phyloP scores from a whole-genome alignment of 2,888 invertebrate genomes.

The Temnothorax unifasciatus region DNA sequence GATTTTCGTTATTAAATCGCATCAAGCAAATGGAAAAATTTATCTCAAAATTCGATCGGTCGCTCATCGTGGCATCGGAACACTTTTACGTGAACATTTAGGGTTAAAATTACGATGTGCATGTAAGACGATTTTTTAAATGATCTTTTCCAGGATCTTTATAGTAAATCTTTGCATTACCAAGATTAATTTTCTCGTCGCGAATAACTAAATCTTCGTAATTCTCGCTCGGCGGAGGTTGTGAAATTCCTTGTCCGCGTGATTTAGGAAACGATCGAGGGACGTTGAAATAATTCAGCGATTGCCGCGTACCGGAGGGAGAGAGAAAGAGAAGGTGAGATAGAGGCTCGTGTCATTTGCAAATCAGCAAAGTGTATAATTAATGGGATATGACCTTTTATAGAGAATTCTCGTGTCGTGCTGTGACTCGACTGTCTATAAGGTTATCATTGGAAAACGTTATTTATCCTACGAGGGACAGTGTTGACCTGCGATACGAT shows the following conservation, averaged over 20 bases:
- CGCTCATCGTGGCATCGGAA: not conserved
- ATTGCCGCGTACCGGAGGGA: not conserved
- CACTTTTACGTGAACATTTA: not conserved
- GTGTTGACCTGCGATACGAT: slow-evolving; percentile 32
- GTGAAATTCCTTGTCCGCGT: slow-evolving; percentile 24
- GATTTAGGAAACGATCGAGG: slow-evolving; percentile 30
- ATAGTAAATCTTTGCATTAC: not conserved
- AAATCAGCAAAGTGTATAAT: slow-evolving; percentile 46
- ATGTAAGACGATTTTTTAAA: slow-evolving; percentile 3
- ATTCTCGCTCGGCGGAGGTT: not conserved
- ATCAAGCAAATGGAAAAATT: slow-evolving; percentile 1
- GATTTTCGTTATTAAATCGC: slow-evolving; percentile 11
- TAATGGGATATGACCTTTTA: slow-evolving; percentile 41
- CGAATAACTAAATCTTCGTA: not conserved
- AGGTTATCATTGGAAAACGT: slow-evolving; percentile 46
- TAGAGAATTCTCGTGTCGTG: slow-evolving; percentile 7
- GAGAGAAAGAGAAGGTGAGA: not conserved
- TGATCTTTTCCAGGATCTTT: not conserved
- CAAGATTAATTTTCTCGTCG: slow-evolving; percentile 3
- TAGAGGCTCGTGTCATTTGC: not conserved
- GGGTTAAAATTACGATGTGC: not conserved
- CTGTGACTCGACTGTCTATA: slow-evolving; percentile 16
- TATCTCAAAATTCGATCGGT: not conserved
- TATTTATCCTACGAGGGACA: slow-evolving; percentile 24
- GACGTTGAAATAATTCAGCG: slow-evolving; percentile 45